Conservation (phyloP, 2,113 vertebrate species). For the cattle (Bos taurus) region ARS-UCD2.0 NC_037330.1:56008501-56009000, state of each 20-base stretch:
- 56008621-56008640: background rate
- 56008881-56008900: background rate
- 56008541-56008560: background rate
- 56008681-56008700: background rate
- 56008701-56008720: background rate
- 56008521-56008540: background rate
- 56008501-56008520: background rate
- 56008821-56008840: background rate
- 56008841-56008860: background rate
- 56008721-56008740: background rate
- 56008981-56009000: slow-evolving; percentile 23
- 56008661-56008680: background rate
- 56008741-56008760: background rate
- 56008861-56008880: background rate
- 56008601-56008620: background rate
- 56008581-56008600: background rate
- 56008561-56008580: background rate
- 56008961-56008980: background rate
- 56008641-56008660: background rate
- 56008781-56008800: background rate
- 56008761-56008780: background rate
- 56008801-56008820: background rate
- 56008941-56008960: background rate
- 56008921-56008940: slow-evolving; percentile 23
- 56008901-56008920: background rate